Base-by-base conservation (phyloP, 2,888 invertebrate genomes). In the Ariolimax columbianus region DNA sequence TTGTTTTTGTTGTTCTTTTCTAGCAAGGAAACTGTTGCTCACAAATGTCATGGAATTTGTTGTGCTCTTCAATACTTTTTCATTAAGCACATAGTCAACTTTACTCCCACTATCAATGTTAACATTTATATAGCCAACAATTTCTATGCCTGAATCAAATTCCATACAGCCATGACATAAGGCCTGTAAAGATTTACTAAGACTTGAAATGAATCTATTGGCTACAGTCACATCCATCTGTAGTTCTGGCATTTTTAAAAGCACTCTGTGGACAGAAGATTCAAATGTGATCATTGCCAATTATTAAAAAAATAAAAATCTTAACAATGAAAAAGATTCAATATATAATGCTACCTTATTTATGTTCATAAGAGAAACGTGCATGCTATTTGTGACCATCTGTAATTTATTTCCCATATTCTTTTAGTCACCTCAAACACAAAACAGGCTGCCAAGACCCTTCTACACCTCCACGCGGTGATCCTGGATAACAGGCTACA, bases 41-140 rank as follows among this genome's bases (percentile, higher is more conserved):
- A 86, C 79, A 85, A 87, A 87, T 4, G 87, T 87, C 83, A 86
- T 82, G 14, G 87, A 86, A 80, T 87, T 87, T 51, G 86, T 80
- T 63, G 82, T 86, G 81, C 84, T 86, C 47, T 87, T 87, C 51
- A 83, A 72, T 1, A 85, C 85, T 77, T 82, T 85, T 59, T 85
- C 85, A 82, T 85, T 82, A 11, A 85, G 81, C 11, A 85, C 85
- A 79, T 85, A 85, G 43, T 85, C 85, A 33, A 85, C 85, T 63
- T 85, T 85, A 43, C 78, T 85, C 7, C 82, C 85, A 85, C 85
- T 40, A 59, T 85, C 85, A 82, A 85, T 85, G 51, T 82, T 85
- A 26, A 85, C 77, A 78, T 85, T 85, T 14, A 85, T 85, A 36
- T 85, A 85, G 14, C 85, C 85, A 70, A 85, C 82, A 59, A 85